phyloP scores from a whole-genome alignment of 2,888 invertebrate genomes.

The Agrochola litura region DNA sequence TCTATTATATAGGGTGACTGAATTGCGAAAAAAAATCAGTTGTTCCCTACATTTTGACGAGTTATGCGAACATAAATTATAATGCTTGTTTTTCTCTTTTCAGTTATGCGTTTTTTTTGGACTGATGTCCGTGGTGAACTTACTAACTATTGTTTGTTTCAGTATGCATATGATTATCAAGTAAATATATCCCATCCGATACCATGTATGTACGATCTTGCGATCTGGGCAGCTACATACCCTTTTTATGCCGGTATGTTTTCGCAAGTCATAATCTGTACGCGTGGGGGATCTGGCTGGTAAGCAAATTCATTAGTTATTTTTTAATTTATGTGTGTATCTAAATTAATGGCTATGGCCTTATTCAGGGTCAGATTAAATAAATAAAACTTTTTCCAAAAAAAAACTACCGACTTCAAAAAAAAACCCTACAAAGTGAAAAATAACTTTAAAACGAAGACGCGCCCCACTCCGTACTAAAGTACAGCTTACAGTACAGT shows the following conservation, averaged over 20 bases:
- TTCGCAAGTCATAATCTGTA: slow-evolving; percentile 44
- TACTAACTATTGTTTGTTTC: slow-evolving; percentile 54
- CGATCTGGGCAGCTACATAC: slow-evolving; percentile 71
- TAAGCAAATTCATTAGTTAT: slow-evolving; percentile 49
- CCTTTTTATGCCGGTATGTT: slow-evolving; percentile 47
- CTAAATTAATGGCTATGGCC: background rate
- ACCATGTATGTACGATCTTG: slow-evolving; percentile 41
- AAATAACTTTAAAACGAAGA: too few relatives aligned
- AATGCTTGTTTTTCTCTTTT: too few relatives aligned
- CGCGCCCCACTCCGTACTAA: too few relatives aligned
- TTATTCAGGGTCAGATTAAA: too few relatives aligned
- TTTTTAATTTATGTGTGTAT: background rate
- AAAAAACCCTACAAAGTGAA: too few relatives aligned
- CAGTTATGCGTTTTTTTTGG: background rate
- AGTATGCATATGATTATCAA: slow-evolving; percentile 71
- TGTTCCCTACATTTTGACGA: too few relatives aligned
- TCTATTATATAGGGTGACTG: too few relatives aligned
- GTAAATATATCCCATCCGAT: slow-evolving; percentile 74
- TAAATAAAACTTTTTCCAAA: too few relatives aligned
- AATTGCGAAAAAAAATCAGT: too few relatives aligned
- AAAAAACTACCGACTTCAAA: too few relatives aligned
- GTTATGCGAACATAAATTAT: too few relatives aligned
- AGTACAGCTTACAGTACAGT: too few relatives aligned
- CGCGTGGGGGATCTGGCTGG: slow-evolving; percentile 67
- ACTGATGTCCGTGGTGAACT: background rate